Conservation (phyloP, 92 coral and sea anemone genomes). For the Pocillopora meandrina region DNA sequence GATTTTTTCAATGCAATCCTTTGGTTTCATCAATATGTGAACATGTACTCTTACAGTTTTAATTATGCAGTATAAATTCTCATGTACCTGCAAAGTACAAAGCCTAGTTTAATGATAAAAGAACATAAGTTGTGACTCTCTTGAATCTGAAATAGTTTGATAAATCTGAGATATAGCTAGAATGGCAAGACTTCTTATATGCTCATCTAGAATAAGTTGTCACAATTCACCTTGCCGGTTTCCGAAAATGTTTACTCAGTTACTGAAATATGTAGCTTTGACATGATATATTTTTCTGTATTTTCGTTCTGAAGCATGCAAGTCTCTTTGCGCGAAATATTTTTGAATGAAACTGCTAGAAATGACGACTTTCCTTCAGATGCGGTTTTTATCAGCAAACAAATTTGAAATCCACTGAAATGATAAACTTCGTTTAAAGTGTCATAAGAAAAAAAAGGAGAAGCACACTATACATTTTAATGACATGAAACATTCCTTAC, state of each 20-base stretch:
- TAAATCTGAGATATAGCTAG: too few relatives aligned
- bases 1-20: background rate
- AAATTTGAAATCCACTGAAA: background rate
- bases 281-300: background rate
- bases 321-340: too few relatives aligned
- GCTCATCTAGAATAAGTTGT: background rate
- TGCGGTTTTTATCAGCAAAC: background rate
- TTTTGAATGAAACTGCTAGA: background rate
- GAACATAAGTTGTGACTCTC: too few relatives aligned
- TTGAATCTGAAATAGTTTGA: too few relatives aligned
- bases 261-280: conserved; percentile 3
- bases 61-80: background rate
- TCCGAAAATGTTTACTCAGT: conserved; percentile 1
- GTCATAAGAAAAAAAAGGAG: background rate
- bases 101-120: too few relatives aligned
- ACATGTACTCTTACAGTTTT: background rate
- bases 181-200: too few relatives aligned
- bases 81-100: too few relatives aligned
- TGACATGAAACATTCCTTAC: background rate
- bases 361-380: background rate
- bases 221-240: background rate
- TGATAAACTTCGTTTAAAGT: background rate
- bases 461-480: background rate
- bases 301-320: background rate
- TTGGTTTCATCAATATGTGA: background rate